Conservation (phyloP, 1,140 invertebrate genomes). For the Gyrodactylus bullatarudis region DNA sequence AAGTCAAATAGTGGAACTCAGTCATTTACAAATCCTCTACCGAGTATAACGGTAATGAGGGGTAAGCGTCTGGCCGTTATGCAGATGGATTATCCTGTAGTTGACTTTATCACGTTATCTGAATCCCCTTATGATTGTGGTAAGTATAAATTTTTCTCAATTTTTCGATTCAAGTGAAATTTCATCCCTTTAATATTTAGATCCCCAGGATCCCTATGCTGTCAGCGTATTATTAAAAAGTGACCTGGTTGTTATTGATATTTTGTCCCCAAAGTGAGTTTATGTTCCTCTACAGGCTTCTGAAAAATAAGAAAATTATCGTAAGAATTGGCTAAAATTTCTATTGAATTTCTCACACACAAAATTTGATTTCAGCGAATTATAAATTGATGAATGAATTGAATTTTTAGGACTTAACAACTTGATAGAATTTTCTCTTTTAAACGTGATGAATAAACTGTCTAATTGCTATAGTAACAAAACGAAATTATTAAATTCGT, state of each 20-base stretch:
- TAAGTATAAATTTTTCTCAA: constrained; percentile 20
- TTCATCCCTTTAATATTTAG: constrained; percentile 24
- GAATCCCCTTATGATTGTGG: constrained; percentile 63
- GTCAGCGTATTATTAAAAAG: constrained; percentile 81
- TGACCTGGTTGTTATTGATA: constrained; percentile 84
- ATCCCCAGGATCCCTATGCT: constrained; percentile 77
- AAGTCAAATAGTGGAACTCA: background rate
- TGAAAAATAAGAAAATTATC: too few species aligned
- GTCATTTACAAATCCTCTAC: background rate
- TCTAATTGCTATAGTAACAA: too few species aligned
- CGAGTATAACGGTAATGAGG: constrained; percentile 10
- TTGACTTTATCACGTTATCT: constrained; percentile 75
- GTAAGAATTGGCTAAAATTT: background rate
- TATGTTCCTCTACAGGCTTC: too few species aligned
- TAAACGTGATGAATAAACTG: too few species aligned
- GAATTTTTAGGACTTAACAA: too few species aligned
- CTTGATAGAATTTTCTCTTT: too few species aligned
- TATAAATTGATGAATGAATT: too few species aligned
- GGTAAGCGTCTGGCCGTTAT: constrained; percentile 28
- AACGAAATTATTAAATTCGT: too few species aligned
- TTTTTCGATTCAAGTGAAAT: background rate
- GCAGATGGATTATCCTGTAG: constrained; percentile 91
- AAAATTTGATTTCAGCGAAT: too few species aligned
- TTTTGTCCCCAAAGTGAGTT: constrained; percentile 40
- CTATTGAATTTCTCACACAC: too few species aligned